Percentiles rank a stretch among this genome's conserved stretches.
Evolutionary conservation across 2,797 vertebrate species (phyloP).

Genomic region (Crocidura indochinensis): DNA sequence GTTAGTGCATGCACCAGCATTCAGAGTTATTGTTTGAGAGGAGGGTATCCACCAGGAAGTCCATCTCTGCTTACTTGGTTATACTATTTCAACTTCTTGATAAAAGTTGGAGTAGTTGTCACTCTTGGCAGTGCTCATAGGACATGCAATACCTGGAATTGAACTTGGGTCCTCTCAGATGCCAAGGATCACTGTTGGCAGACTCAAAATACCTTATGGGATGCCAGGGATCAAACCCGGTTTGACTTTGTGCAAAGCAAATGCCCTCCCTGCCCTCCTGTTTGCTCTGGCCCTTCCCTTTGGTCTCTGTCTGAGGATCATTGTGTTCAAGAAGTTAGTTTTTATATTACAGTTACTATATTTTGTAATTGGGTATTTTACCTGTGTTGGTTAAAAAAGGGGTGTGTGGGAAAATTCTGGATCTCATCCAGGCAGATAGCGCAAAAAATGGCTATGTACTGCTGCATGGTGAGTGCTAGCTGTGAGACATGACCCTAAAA

Average conservation of each 20-base stretch:
- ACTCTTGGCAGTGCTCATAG: too few relatives aligned
- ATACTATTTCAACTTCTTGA: neutral
- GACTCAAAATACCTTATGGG: too few relatives aligned
- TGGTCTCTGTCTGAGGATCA: slow-evolving; percentile 53
- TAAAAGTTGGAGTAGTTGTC: too few relatives aligned
- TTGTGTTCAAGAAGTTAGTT: slow-evolving; percentile 33
- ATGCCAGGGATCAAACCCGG: too few relatives aligned
- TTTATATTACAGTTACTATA: slow-evolving; percentile 47
- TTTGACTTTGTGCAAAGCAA: too few relatives aligned
- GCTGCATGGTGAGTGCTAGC: too few relatives aligned
- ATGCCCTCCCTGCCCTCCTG: too few relatives aligned
- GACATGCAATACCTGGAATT: neutral
- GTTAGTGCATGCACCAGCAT: neutral
- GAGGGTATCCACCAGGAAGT: neutral
- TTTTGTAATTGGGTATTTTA: slow-evolving; percentile 65
- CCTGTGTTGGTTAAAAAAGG: neutral
- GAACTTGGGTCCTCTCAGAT: too few relatives aligned
- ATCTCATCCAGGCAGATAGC: too few relatives aligned
- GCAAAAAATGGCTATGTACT: too few relatives aligned
- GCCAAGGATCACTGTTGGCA: neutral
- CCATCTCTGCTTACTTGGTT: neutral
- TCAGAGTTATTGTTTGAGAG: neutral
- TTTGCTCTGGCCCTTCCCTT: neutral
- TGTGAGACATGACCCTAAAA: too few relatives aligned
- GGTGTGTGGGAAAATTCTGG: too few relatives aligned